phyloP scores from a whole-genome alignment of 2,113 vertebrate species.

The Hypomesus transpacificus region DNA sequence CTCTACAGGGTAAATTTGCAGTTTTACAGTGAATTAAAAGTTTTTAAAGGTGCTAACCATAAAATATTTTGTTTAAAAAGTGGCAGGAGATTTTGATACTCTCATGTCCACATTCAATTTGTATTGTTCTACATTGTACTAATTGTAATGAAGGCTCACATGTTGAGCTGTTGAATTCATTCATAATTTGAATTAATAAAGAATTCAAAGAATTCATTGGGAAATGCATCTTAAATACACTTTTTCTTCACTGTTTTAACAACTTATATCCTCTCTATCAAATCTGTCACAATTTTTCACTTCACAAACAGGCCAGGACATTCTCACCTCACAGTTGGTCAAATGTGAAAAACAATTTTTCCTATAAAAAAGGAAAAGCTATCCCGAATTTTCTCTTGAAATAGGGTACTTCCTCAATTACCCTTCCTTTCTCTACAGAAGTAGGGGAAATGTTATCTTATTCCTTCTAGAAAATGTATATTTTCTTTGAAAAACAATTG shows the following conservation, averaged over 20 bases:
- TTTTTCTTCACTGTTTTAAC: not conserved
- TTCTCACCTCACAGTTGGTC: not conserved
- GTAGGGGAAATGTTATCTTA: too few species aligned
- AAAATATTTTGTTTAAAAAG: not conserved
- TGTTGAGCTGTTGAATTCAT: not conserved
- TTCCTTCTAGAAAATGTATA: too few species aligned
- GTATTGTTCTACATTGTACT: not conserved
- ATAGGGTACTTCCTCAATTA: not conserved
- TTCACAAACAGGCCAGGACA: not conserved
- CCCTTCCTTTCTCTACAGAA: too few species aligned
- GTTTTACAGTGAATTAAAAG: slow-evolving; percentile 16
- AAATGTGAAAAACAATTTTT: too few species aligned
- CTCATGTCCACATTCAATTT: not conserved
- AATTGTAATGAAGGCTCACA: not conserved
- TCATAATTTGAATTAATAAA: not conserved
- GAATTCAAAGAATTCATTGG: not conserved
- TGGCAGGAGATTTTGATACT: not conserved
- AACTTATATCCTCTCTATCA: not conserved
- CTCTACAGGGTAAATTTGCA: slow-evolving; percentile 21
- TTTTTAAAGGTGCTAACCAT: slow-evolving; percentile 12
- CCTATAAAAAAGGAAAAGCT: too few species aligned
- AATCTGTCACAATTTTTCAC: not conserved
- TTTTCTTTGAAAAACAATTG: too few species aligned
- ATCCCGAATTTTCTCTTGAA: too few species aligned
- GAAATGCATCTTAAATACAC: slow-evolving; percentile 9